phyloP scores from a whole-genome alignment of 2,888 invertebrate species.

The Linnaemya vulpina region DNA sequence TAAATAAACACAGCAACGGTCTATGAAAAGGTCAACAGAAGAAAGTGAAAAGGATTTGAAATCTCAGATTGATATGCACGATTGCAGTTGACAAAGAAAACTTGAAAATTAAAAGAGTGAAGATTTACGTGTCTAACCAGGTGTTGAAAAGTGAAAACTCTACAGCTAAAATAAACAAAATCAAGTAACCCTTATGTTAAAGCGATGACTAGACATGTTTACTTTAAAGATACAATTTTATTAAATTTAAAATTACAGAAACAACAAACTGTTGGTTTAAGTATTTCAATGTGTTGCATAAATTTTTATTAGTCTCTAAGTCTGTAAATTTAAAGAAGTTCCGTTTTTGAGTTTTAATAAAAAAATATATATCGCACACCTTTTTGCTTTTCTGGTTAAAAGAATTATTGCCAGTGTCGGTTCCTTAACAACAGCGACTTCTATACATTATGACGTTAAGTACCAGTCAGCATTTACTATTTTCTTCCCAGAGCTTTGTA shows the following conservation, averaged over 20 bases:
- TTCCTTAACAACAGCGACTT: conserved; percentile 23
- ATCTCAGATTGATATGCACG: conserved; percentile 69
- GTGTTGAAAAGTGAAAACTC: conserved; percentile 41
- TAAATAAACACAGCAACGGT: neutral
- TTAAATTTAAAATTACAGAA: neutral
- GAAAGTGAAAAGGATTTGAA: conserved; percentile 70
- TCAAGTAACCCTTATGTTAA: neutral
- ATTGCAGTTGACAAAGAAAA: conserved; percentile 57
- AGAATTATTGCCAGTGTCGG: neutral
- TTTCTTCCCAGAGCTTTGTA: conserved; percentile 2
- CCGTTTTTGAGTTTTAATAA: neutral
- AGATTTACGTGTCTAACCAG: conserved; percentile 48
- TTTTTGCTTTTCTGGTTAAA: conserved; percentile 14
- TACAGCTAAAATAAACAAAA: neutral
- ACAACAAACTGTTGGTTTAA: neutral
- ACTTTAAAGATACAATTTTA: conserved; percentile 14
- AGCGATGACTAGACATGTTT: neutral
- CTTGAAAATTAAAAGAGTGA: conserved; percentile 2
- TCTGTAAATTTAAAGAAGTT: neutral
- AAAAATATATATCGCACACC: conserved; percentile 1
- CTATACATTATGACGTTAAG: conserved; percentile 56
- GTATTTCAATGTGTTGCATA: neutral
- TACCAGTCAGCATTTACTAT: conserved; percentile 18
- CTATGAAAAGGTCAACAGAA: conserved; percentile 56
- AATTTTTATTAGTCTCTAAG: conserved; percentile 14